Conservation (phyloP, 23 tunicate species). For the Phallusia fumigata region DNA sequence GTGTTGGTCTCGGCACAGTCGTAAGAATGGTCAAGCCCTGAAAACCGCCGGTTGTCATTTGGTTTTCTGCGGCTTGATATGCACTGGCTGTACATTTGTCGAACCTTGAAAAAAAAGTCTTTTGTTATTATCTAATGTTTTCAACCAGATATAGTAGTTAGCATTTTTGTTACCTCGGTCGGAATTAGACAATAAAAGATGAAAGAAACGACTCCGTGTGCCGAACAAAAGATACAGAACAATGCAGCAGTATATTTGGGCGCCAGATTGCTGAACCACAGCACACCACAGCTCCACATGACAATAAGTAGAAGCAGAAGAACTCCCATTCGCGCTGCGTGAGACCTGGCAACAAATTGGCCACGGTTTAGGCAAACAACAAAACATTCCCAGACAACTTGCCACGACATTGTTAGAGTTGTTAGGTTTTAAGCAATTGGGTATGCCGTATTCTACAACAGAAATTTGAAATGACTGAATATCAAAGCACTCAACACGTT, state of each 20-base stretch:
- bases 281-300: slow-evolving; percentile 75
- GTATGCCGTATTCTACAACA: too few species aligned
- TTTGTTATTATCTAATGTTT: not conserved
- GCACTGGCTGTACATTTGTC: slow-evolving; percentile 37
- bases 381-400: not conserved
- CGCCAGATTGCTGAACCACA: slow-evolving; percentile 66
- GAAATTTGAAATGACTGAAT: too few species aligned
- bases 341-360: slow-evolving; percentile 30
- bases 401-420: not conserved
- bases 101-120: slow-evolving; percentile 19
- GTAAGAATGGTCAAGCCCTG: not conserved
- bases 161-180: slow-evolving; percentile 39
- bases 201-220: slow-evolving; percentile 55
- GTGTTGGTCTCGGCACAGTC: slow-evolving; percentile 1
- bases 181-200: slow-evolving; percentile 56
- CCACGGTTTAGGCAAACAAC: not conserved
- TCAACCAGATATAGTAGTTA: too few species aligned
- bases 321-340: slow-evolving; percentile 47
- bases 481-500: too few species aligned
- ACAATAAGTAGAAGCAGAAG: slow-evolving; percentile 52
- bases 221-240: slow-evolving; percentile 47
- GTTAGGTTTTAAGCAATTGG: too few species aligned
- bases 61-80: slow-evolving; percentile 26
- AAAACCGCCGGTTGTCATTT: slow-evolving; percentile 6
- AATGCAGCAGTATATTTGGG: slow-evolving; percentile 55